These are phyloP conservation scores for Meles meles DNA, from an alignment of 2,113 vertebrate genomes.

Conservation along the genomic window DNA sequence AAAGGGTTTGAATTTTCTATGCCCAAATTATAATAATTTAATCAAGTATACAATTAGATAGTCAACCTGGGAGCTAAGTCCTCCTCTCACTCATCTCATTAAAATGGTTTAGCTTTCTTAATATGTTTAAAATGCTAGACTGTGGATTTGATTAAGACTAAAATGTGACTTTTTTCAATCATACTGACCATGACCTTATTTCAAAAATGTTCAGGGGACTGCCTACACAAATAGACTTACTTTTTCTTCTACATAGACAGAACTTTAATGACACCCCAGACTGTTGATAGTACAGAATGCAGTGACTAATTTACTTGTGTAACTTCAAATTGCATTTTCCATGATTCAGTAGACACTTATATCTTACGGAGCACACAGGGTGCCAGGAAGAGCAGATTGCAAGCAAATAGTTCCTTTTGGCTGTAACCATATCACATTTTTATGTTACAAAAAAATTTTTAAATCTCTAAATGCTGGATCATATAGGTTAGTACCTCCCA, in stretches of 20 bases:
- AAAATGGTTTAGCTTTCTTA: neutral
- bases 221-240: neutral
- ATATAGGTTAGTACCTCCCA: neutral
- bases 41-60: neutral
- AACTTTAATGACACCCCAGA: neutral
- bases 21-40: neutral
- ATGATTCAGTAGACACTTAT: conserved; percentile 18
- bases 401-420: conserved; percentile 44
- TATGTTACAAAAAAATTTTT: neutral
- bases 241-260: conserved; percentile 5
- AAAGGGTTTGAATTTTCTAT: neutral
- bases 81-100: neutral
- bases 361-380: neutral
- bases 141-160: neutral
- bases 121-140: neutral
- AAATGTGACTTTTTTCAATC: neutral
- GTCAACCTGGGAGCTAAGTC: neutral
- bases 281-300: neutral
- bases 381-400: conserved; percentile 49
- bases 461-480: neutral
- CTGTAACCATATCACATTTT: neutral
- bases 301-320: conserved; percentile 42
- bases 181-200: neutral
- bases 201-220: neutral
- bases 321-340: conserved; percentile 39